Evolutionary conservation across 2,888 invertebrate species (phyloP).

Genomic region (Cosmia pyralina): DNA sequence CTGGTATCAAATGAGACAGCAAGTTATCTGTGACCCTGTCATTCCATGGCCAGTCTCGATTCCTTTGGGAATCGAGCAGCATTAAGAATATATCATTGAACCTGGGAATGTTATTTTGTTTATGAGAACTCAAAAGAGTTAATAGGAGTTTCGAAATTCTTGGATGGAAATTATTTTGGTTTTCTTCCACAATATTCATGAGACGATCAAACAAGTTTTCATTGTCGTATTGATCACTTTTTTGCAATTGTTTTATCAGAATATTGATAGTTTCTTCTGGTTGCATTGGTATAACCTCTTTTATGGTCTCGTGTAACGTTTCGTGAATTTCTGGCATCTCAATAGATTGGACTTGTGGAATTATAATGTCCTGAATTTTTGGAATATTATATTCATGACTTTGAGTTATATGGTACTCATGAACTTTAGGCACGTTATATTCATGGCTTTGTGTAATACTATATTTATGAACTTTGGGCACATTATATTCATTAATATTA

Average conservation of each 20-base stretch:
- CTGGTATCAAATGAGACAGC: slow-evolving; percentile 34
- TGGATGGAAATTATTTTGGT: slow-evolving; percentile 38
- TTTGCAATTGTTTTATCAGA: slow-evolving; percentile 25
- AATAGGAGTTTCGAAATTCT: slow-evolving; percentile 16
- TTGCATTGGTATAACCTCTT: slow-evolving; percentile 14
- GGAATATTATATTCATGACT: slow-evolving; percentile 28
- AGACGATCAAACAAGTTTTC: slow-evolving; percentile 26
- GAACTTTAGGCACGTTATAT: not conserved
- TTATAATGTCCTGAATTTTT: slow-evolving; percentile 25
- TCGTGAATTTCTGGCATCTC: slow-evolving; percentile 21
- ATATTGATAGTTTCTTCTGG: slow-evolving; percentile 38
- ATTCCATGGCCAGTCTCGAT: slow-evolving; percentile 39
- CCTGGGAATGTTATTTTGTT: slow-evolving; percentile 21
- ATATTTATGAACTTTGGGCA: slow-evolving; percentile 15
- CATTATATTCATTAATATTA: slow-evolving; percentile 5
- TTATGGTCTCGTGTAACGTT: slow-evolving; percentile 6
- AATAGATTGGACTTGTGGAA: slow-evolving; percentile 22
- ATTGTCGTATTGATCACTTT: slow-evolving; percentile 7
- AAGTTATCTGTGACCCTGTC: slow-evolving; percentile 30
- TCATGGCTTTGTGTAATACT: not conserved
- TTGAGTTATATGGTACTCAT: slow-evolving; percentile 9
- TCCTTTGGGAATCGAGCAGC: slow-evolving; percentile 33
- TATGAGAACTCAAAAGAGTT: slow-evolving; percentile 27
- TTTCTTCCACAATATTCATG: slow-evolving; percentile 18
- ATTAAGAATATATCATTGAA: slow-evolving; percentile 38